A percentile compares a stretch with the other conserved stretches of the same genome.
Conservation (phyloP, 2,797 vertebrate species). For the Catharus ustulatus region DNA sequence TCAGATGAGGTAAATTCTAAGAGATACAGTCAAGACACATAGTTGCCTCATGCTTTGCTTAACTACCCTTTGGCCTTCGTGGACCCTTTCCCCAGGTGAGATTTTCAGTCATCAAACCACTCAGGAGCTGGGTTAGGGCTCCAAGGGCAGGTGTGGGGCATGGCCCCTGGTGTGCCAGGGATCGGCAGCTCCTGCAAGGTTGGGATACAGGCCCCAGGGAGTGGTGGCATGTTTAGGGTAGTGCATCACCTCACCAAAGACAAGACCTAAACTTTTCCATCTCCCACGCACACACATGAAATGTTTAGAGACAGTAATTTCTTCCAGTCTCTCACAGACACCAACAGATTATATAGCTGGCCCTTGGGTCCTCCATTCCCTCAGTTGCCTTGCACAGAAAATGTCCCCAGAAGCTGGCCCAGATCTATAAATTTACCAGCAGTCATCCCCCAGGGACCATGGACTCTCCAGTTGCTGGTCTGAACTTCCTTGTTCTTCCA, state of each 20-base stretch:
- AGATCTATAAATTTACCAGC: neutral
- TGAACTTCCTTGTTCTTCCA: neutral
- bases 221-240: rapidly evolving
- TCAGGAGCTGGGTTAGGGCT: neutral
- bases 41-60: neutral
- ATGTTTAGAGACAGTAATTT: neutral
- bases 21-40: neutral
- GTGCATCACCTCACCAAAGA: neutral
- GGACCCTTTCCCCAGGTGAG: neutral
- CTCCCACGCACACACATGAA: neutral
- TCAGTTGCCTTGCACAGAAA: neutral
- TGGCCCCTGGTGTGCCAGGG: neutral
- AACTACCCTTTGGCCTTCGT: neutral
- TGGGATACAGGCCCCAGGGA: neutral
- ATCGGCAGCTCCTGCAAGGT: neutral
- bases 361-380: neutral
- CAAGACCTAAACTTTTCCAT: too few species aligned
- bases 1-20: neutral
- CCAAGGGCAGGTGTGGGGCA: too few species aligned
- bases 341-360: neutral
- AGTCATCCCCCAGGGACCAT: neutral
- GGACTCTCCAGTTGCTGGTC: neutral
- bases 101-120: neutral
- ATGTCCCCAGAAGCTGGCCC: neutral
- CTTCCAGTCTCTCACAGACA: neutral